phyloP scores from a whole-genome alignment of 23 tunicate species.

The Phallusia fumigata region DNA sequence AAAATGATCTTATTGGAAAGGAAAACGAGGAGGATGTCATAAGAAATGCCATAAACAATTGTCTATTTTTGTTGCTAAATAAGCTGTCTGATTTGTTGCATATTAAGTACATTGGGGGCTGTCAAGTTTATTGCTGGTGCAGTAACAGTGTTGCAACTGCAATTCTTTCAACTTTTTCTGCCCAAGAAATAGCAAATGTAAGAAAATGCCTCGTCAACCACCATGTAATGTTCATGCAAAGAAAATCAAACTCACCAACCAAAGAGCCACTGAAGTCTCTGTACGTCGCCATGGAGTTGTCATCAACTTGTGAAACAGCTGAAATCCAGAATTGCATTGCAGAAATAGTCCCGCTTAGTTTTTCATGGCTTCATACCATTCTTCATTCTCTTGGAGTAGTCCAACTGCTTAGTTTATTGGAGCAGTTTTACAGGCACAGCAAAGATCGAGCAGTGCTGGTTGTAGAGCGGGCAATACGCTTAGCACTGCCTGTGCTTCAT shows the following conservation, averaged over 20 bases:
- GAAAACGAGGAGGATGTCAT: background rate
- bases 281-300: constrained; percentile 25
- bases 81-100: constrained; percentile 28
- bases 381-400: constrained; percentile 15
- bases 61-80: constrained; percentile 16
- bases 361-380: constrained; percentile 34
- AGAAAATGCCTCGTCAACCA: constrained; percentile 15
- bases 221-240: constrained; percentile 19
- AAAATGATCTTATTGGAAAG: background rate
- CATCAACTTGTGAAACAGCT: background rate
- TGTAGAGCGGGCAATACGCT: constrained; percentile 40
- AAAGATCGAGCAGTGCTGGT: constrained; percentile 24
- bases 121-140: constrained; percentile 36
- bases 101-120: constrained; percentile 20
- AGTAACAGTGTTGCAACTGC: constrained; percentile 11
- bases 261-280: constrained; percentile 38
- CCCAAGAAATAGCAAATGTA: background rate
- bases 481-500: constrained; percentile 17
- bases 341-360: constrained; percentile 17
- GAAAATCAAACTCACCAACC: constrained; percentile 12
- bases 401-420: constrained; percentile 14
- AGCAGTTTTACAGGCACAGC: constrained; percentile 7
- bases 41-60: background rate
- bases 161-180: constrained; percentile 13
- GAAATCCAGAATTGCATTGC: background rate